phyloP scores from a whole-genome alignment of 2,113 vertebrate species.

The Sander vitreus region DNA sequence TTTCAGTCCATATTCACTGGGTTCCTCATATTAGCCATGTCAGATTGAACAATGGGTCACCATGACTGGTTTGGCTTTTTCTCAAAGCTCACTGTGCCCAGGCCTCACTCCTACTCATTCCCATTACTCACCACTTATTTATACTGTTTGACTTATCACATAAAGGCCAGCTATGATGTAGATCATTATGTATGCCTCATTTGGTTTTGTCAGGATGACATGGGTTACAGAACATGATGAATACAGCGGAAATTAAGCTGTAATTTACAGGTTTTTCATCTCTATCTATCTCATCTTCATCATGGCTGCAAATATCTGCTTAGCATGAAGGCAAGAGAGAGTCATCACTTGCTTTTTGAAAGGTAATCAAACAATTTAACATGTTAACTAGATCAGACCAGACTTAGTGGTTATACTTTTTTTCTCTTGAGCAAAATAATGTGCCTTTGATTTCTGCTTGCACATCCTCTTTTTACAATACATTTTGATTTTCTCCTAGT shows the following conservation, averaged over 20 bases:
- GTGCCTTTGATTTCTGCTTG: not conserved
- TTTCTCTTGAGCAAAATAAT: not conserved
- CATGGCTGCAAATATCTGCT: not conserved
- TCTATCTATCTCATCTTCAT: not conserved
- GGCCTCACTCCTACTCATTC: slow-evolving; percentile 29
- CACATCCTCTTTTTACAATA: not conserved
- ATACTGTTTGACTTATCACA: slow-evolving; percentile 29
- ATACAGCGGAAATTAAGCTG: not conserved
- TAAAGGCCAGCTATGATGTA: slow-evolving; percentile 26
- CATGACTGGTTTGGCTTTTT: slow-evolving; percentile 38
- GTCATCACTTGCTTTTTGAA: not conserved
- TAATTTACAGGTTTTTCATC: not conserved
- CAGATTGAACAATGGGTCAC: slow-evolving; percentile 19
- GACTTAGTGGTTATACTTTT: not conserved
- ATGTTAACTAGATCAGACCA: not conserved
- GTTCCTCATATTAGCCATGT: slow-evolving; percentile 8
- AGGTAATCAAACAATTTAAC: not conserved
- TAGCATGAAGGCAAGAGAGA: not conserved
- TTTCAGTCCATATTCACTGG: slow-evolving; percentile 7
- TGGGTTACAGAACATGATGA: not conserved
- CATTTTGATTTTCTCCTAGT: not conserved
- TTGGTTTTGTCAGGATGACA: not conserved
- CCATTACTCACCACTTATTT: slow-evolving; percentile 41
- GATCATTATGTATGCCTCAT: not conserved
- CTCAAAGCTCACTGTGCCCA: slow-evolving; percentile 15